Evolutionary conservation across 2,888 invertebrate genomes (phyloP).

Genomic region (Dinocampus coccinellae): DNA sequence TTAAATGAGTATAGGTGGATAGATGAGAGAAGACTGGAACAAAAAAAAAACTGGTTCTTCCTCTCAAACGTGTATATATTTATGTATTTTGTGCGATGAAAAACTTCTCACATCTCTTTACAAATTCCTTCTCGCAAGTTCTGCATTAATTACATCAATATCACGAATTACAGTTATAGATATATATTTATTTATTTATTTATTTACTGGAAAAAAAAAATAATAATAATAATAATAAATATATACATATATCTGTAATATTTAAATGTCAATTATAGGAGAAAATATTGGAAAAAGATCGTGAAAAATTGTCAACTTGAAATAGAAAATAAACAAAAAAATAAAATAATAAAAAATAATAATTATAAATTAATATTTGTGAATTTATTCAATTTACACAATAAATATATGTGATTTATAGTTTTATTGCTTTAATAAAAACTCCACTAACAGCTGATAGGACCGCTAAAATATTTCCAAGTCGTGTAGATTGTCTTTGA

Average conservation of each 20-base stretch:
- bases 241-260: background rate
- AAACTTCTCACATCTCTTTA: conserved; percentile 20
- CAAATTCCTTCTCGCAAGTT: conserved; percentile 20
- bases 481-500: background rate
- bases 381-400: conserved; percentile 4
- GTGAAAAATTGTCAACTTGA: too few species aligned
- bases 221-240: too few species aligned
- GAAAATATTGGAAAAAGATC: background rate
- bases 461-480: conserved; percentile 4
- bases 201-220: too few species aligned
- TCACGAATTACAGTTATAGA: conserved; percentile 11
- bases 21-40: conserved; percentile 26
- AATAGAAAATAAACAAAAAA: background rate
- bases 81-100: conserved; percentile 11
- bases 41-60: conserved; percentile 39
- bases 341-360: background rate
- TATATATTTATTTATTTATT: background rate
- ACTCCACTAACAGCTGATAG: background rate
- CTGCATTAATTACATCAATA: conserved; percentile 14
- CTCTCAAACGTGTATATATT: conserved; percentile 38
- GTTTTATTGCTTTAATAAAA: conserved; percentile 11
- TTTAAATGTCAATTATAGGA: background rate
- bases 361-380: background rate
- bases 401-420: conserved; percentile 14
- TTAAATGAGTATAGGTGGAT: conserved; percentile 17